Base-by-base conservation (phyloP, 2,797 vertebrate species). In the Cossypha polioptera region DNA sequence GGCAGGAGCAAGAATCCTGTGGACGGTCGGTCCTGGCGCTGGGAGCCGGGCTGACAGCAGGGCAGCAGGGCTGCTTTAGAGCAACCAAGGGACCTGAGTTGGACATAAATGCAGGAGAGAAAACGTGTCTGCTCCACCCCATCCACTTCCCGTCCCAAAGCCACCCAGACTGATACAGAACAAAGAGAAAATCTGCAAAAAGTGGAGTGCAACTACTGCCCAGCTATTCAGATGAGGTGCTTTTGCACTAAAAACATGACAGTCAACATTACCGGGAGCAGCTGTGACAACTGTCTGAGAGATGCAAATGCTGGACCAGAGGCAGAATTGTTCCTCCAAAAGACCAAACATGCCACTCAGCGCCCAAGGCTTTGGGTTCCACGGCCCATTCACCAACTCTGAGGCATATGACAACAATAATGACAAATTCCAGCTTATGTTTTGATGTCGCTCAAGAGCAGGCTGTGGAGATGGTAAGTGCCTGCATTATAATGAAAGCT, bases 361-460 rank as follows among this genome's bases (percentile, higher is more conserved):
- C 0, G 22, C 92, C 88, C 0, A 38, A 35, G 77, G 95, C 88
- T 90, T 55, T 38, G 61, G 48, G 71, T 81, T 79, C 67, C 87
- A 66, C 3, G 7, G 96, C 40, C 95, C 94, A 90, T 57, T 94
- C 89, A 95, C 7, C 11, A 95, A 92, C 76, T 91, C 86, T 54
- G 78, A 95, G 89, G 90, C 51, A 67, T 53, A 94, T 71, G 91
- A 90, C 90, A 93, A 90, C 76, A 95, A 95, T 92, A 84, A 78
- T n/a, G 47, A 78, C 74, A 84, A 90, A 96, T 50, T 73, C 65
- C 2, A 2, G 77, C 73, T 93, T 95, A 72, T 90, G 79, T 85
- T 94, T 80, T 66, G 92, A 94, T 88, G 91, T 87, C 95, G 81
- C 81, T 61, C 57, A 84, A 90, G 92, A 95, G 53, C 38, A 1